A percentile compares a stretch with the other conserved stretches of the same genome.
These are phyloP conservation scores for Geococcyx californianus DNA, from an alignment of 2,113 vertebrate species.

Conservation along the genomic window DNA sequence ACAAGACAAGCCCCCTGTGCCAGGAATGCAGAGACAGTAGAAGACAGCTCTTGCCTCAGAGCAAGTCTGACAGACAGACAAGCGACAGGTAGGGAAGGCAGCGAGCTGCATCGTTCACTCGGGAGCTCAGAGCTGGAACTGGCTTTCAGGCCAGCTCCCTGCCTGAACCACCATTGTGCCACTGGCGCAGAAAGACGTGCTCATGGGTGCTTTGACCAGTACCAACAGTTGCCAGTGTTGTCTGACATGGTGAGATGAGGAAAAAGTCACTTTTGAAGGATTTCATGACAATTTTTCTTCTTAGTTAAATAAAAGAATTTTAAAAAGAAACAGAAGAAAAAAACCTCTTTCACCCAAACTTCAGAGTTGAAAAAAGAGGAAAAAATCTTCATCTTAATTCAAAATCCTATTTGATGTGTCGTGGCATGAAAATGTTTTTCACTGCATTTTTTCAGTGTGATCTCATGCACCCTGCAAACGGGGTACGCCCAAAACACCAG, in stretches of 20 bases:
- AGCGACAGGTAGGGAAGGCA: neutral
- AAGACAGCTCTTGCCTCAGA: neutral
- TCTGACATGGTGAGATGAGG: neutral
- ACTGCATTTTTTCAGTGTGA: conserved; percentile 95
- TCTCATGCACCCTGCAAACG: conserved; percentile 80
- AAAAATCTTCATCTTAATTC: conserved; percentile 83
- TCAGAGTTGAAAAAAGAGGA: conserved; percentile 56
- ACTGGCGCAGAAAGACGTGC: neutral
- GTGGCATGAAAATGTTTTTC: conserved; percentile 94
- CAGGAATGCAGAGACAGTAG: neutral
- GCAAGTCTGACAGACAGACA: neutral
- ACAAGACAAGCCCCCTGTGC: fast-evolving
- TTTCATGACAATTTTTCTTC: neutral
- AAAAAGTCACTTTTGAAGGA: neutral
- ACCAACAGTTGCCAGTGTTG: neutral
- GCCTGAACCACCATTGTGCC: neutral
- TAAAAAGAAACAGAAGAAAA: neutral
- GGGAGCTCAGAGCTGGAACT: neutral
- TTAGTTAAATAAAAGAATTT: neutral
- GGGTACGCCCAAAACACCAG: conserved; percentile 89
- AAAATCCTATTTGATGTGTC: conserved; percentile 93
- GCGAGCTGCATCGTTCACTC: fast-evolving
- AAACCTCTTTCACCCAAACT: conserved; percentile 48
- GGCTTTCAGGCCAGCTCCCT: neutral
- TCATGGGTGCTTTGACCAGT: neutral